Evolutionary conservation across 2,113 vertebrate species (phyloP).

Genomic region (Salvelinus alpinus): DNA sequence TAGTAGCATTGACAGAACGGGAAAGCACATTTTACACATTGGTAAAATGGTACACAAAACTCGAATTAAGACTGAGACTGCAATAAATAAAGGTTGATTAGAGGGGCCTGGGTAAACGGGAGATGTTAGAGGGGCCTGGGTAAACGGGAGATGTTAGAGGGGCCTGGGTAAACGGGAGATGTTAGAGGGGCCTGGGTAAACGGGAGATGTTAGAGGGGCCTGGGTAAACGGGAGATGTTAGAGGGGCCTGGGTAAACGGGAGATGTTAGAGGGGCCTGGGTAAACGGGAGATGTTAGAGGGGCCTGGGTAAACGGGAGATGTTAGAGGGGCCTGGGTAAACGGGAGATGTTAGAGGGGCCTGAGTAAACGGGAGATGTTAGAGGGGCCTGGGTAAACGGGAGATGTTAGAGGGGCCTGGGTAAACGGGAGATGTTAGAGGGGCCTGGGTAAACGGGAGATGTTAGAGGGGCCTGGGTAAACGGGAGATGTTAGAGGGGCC

Average conservation of each 20-base stretch:
- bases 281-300: too few species aligned
- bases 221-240: neutral
- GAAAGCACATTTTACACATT: neutral
- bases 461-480: too few species aligned
- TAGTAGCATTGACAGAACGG: neutral
- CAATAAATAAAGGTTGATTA: neutral
- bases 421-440: too few species aligned
- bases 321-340: too few species aligned
- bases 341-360: too few species aligned
- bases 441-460: constrained; percentile 8
- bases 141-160: neutral
- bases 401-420: neutral
- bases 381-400: neutral
- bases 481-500: neutral
- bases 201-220: neutral
- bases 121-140: neutral
- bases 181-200: neutral
- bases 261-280: neutral
- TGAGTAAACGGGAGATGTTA: neutral
- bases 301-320: too few species aligned
- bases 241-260: neutral
- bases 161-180: neutral
- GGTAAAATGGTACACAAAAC: neutral
- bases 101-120: neutral
- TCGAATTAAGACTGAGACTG: neutral